Evolutionary conservation across 2,797 vertebrate species (phyloP).

Genomic region (Falco rusticolus): DNA sequence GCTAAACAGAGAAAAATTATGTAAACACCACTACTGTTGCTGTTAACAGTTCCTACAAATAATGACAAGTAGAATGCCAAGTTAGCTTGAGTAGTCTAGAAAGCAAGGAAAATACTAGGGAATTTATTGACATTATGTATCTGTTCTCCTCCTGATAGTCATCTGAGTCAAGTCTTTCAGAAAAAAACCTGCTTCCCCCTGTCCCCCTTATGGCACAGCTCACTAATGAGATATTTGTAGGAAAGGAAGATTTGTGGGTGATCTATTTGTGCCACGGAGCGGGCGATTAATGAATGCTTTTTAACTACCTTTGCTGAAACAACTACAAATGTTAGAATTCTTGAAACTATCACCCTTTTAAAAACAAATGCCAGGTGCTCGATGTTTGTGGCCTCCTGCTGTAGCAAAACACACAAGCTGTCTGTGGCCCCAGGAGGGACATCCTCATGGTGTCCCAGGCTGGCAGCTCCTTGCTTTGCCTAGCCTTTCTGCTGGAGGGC

Average conservation of each 20-base stretch:
- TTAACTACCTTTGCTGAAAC: background rate
- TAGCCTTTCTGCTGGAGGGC: background rate
- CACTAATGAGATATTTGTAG: background rate
- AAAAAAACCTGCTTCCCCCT: background rate
- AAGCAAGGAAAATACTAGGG: background rate
- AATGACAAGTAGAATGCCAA: background rate
- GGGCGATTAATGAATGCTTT: background rate
- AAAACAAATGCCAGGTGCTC: background rate
- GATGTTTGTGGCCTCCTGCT: background rate
- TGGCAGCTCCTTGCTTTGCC: background rate
- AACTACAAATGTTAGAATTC: background rate
- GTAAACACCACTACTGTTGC: background rate
- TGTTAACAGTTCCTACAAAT: background rate
- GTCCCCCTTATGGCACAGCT: background rate
- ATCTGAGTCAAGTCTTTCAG: background rate
- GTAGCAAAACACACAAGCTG: background rate
- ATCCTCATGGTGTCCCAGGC: background rate
- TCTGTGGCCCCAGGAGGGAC: fast-evolving
- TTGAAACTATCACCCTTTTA: background rate
- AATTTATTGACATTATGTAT: background rate
- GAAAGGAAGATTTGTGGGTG: background rate
- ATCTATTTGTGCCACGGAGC: background rate
- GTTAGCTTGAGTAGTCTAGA: background rate
- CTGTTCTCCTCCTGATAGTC: background rate
- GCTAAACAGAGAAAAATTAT: background rate